A percentile compares a stretch with the other conserved stretches of the same genome.
Conservation (phyloP, 2,113 vertebrate species). For the Orientallactaga bullata region DNA sequence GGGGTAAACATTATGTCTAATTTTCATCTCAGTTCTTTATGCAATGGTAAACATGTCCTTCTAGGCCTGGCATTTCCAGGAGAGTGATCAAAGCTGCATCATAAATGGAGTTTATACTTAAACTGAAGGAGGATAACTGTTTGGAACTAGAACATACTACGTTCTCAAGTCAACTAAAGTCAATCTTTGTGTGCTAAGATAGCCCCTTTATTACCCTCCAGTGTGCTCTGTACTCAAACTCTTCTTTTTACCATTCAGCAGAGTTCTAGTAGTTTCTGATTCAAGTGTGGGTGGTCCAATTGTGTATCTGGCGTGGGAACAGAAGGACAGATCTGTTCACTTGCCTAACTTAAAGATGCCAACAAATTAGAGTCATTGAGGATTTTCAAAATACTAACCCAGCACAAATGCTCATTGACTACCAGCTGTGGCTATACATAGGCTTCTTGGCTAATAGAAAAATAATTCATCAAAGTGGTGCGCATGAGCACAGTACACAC, state of each 20-base stretch:
- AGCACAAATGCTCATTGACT: background rate
- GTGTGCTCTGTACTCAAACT: background rate
- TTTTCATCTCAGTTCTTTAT: background rate
- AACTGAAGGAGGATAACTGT: background rate
- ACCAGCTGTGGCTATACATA: background rate
- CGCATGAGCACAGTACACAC: background rate
- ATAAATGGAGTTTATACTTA: background rate
- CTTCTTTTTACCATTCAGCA: background rate
- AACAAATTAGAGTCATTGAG: slow-evolving; percentile 1
- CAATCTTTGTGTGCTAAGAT: background rate
- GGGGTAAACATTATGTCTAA: background rate
- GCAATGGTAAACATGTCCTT: background rate
- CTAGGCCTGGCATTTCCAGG: background rate
- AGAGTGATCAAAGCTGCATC: background rate
- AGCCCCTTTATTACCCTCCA: no score
- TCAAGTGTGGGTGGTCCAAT: background rate
- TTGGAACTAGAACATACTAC: background rate
- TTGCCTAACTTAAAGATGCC: background rate
- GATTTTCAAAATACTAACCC: background rate
- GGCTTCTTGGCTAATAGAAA: background rate
- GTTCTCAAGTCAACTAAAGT: background rate
- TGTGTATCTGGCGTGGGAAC: background rate
- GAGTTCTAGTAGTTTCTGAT: background rate
- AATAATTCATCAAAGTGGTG: background rate
- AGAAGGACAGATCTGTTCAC: background rate